Evolutionary conservation across 1,140 invertebrate genomes (phyloP).

Genomic region (Drosophila busckii): DNA sequence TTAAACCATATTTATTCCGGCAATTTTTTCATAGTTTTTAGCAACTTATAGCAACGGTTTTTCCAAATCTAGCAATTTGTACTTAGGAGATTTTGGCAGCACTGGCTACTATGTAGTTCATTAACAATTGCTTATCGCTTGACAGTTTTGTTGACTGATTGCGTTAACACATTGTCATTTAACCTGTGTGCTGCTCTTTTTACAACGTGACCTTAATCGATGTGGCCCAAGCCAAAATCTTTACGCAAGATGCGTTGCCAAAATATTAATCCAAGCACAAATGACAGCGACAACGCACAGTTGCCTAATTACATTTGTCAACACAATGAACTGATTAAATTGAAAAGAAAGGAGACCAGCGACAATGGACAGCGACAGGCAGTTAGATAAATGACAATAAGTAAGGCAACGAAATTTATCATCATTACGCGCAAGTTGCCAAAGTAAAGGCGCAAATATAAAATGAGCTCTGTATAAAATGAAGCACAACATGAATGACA

Average conservation of each 20-base stretch:
- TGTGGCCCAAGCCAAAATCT: conserved; percentile 6
- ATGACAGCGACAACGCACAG: conserved; percentile 16
- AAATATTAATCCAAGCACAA: conserved; percentile 17
- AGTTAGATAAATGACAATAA: conserved; percentile 17
- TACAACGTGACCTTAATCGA: not conserved
- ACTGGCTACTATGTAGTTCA: no score
- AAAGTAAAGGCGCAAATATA: conserved; percentile 13
- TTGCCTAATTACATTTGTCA: conserved; percentile 30
- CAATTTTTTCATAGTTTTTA: no score
- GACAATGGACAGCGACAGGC: not conserved
- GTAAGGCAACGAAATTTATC: conserved; percentile 26
- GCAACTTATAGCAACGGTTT: no score
- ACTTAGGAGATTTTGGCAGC: no score
- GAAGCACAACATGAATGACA: no score
- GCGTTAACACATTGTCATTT: no score
- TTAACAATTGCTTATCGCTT: no score
- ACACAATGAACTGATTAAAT: conserved; percentile 34
- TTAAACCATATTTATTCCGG: no score
- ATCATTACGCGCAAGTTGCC: conserved; percentile 27
- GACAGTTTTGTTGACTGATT: no score
- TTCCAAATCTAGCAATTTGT: no score
- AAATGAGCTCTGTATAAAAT: conserved; percentile 25
- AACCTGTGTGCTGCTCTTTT: conserved; percentile 1
- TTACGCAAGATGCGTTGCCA: conserved; percentile 1
- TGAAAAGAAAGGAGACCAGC: not conserved